phyloP scores from a whole-genome alignment of 2,113 vertebrate species.

The Colaptes auratus region DNA sequence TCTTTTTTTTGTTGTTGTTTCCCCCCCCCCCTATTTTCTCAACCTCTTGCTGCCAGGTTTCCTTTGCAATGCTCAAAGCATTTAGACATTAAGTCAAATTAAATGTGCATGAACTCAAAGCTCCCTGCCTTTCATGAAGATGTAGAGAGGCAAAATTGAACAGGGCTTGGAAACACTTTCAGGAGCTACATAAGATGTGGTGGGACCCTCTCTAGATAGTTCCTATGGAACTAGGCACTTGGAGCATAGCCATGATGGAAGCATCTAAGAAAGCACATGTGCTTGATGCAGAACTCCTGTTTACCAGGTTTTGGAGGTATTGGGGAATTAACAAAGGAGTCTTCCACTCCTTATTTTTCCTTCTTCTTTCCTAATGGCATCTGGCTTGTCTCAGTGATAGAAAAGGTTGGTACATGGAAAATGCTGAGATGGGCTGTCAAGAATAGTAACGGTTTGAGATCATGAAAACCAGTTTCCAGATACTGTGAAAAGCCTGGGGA shows the following conservation, averaged over 20 bases:
- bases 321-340: neutral
- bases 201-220: neutral
- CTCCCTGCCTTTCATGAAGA: neutral
- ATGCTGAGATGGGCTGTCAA: neutral
- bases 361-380: neutral
- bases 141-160: neutral
- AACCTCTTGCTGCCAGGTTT: conserved; percentile 1
- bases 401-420: neutral
- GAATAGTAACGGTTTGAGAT: neutral
- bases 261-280: neutral
- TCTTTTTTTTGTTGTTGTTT: neutral
- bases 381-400: neutral
- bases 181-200: neutral
- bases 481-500: neutral
- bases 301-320: neutral
- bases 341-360: neutral
- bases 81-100: neutral
- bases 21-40: too few relatives aligned
- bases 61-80: neutral
- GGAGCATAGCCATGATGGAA: neutral
- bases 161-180: neutral
- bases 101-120: neutral
- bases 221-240: neutral
- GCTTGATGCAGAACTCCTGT: neutral
- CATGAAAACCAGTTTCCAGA: conserved; percentile 7